phyloP scores from a whole-genome alignment of 1,140 invertebrate genomes.

The Penaeus indicus region DNA sequence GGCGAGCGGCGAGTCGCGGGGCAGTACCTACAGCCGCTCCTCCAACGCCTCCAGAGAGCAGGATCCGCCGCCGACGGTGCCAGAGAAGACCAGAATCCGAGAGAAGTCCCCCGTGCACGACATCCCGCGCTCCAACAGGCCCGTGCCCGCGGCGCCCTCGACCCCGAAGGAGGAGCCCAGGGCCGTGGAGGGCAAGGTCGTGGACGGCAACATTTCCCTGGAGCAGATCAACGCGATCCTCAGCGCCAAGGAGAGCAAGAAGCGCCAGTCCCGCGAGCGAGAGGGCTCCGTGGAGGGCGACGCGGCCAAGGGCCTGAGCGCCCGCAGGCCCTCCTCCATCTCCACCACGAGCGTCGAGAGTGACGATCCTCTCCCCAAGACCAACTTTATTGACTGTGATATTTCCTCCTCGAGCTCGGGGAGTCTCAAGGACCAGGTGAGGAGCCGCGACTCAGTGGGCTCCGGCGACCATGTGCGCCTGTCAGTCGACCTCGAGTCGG shows the following conservation, averaged over 20 bases:
- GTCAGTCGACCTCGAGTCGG: too few species aligned
- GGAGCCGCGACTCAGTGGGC: background rate
- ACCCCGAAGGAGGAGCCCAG: background rate
- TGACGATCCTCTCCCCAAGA: constrained; percentile 37
- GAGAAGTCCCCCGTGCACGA: constrained; percentile 49
- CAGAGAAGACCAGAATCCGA: constrained; percentile 46
- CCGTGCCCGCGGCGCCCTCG: constrained; percentile 12
- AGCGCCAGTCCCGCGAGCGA: background rate
- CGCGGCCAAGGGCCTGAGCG: background rate
- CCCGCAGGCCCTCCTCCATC: constrained; percentile 18
- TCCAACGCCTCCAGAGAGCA: constrained; percentile 27
- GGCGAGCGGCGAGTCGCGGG: background rate
- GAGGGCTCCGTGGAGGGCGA: too few species aligned
- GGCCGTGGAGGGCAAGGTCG: constrained; percentile 7
- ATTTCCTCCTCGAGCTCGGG: constrained; percentile 21
- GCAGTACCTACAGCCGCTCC: constrained; percentile 30
- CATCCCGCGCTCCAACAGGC: constrained; percentile 43
- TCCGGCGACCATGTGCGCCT: background rate
- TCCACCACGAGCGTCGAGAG: constrained; percentile 49
- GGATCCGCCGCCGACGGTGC: constrained; percentile 41
- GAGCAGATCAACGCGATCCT: constrained; percentile 52
- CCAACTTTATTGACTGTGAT: constrained; percentile 37
- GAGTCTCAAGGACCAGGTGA: constrained; percentile 1
- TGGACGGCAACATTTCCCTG: constrained; percentile 38
- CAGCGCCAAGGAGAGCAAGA: constrained; percentile 38